These are phyloP conservation scores for Melinaea marsaeus DNA, from an alignment of 2,888 invertebrate species.

Conservation along the genomic window DNA sequence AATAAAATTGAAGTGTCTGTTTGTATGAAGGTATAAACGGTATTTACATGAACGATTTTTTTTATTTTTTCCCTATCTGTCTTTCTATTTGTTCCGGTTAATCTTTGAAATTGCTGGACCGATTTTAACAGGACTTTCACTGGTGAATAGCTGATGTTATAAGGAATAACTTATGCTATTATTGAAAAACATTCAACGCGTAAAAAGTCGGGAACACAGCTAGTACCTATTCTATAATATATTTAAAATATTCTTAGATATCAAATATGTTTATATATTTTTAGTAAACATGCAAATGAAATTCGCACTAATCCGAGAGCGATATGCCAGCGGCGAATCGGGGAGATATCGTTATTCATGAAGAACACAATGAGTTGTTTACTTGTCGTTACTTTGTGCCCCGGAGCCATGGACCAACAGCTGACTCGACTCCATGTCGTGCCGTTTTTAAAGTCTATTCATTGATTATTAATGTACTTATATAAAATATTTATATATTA, in stretches of 20 bases:
- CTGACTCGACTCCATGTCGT: conserved; percentile 41
- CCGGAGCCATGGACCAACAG: conserved; percentile 62
- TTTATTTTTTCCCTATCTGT: too few relatives aligned
- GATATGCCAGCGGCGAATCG: conserved; percentile 55
- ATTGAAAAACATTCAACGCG: too few relatives aligned
- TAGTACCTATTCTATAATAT: neutral
- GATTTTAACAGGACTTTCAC: too few relatives aligned
- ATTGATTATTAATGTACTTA: neutral
- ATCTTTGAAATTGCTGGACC: too few relatives aligned
- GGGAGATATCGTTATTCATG: conserved; percentile 67
- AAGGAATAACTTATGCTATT: too few relatives aligned
- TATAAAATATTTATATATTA: neutral
- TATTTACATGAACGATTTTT: too few relatives aligned
- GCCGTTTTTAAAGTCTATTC: conserved; percentile 1
- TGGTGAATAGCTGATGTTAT: too few relatives aligned
- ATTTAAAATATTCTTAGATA: conserved; percentile 31
- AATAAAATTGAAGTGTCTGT: too few relatives aligned
- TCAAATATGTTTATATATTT: conserved; percentile 37
- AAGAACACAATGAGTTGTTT: conserved; percentile 66
- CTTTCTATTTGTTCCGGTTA: too few relatives aligned
- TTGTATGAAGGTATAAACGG: too few relatives aligned
- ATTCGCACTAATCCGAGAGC: conserved; percentile 59
- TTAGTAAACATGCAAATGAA: conserved; percentile 63
- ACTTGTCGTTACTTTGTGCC: conserved; percentile 68
- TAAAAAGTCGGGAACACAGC: too few relatives aligned